Percentiles rank a stretch among this genome's conserved stretches.
Evolutionary conservation across 2,888 invertebrate species (phyloP).

Genomic region (Scaptomyza caliginosa): DNA sequence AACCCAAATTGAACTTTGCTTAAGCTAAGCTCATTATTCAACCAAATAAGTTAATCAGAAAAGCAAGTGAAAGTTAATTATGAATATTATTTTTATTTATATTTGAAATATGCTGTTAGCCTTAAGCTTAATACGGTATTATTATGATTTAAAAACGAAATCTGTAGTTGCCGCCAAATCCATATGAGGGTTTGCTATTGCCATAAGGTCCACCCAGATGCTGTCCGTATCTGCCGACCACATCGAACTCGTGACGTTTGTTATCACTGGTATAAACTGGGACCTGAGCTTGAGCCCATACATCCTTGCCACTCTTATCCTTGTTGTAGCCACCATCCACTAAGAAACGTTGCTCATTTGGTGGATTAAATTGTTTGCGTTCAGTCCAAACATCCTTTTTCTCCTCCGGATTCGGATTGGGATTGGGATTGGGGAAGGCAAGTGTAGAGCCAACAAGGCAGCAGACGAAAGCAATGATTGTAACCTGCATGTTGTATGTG

Average conservation of each 20-base stretch:
- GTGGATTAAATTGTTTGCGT: constrained; percentile 10
- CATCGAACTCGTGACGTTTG: constrained; percentile 70
- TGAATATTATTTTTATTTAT: constrained; percentile 15
- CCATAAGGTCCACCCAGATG: constrained; percentile 80
- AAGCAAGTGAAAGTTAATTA: neutral
- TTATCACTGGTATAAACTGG: constrained; percentile 78
- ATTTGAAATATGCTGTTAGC: neutral
- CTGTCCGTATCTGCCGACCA: constrained; percentile 68
- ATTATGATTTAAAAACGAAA: constrained; percentile 48
- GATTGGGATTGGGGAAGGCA: constrained; percentile 32
- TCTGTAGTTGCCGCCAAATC: constrained; percentile 55
- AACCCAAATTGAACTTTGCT: neutral
- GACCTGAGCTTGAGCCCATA: constrained; percentile 53
- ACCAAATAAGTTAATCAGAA: neutral
- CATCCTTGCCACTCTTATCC: constrained; percentile 56
- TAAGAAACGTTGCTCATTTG: constrained; percentile 27
- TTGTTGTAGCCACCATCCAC: constrained; percentile 47
- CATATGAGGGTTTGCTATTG: constrained; percentile 58
- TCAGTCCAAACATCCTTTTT: constrained; percentile 4
- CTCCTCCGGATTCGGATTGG: constrained; percentile 6
- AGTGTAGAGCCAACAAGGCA: constrained; percentile 25
- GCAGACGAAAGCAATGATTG: constrained; percentile 33
- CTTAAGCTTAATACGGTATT: no score
- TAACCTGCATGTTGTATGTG: constrained; percentile 34
- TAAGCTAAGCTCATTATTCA: neutral